Base-by-base conservation (phyloP, 2,113 vertebrate species). In the Macrotus californicus region DNA sequence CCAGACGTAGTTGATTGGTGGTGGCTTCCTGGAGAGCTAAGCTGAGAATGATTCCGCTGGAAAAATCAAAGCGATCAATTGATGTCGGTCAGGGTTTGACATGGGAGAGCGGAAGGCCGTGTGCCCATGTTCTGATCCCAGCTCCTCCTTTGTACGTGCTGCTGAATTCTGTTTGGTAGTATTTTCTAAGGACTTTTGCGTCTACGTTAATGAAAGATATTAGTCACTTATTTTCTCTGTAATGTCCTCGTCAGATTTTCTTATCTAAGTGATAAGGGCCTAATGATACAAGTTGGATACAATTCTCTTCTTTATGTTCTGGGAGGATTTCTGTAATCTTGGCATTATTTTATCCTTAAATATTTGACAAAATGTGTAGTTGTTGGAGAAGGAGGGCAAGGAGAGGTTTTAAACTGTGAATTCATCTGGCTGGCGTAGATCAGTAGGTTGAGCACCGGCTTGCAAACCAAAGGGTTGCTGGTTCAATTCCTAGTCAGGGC, bases 281-380 rank as follows among this genome's bases (percentile, higher is more conserved):
- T 77, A 73, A 90, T 34, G 41, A 93, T 54, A 87, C 31, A 29
- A 69, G 6, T 86, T 67, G 29, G 19, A 85, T 84, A 73, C 0
- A 87, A 87, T 72, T 80, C 24, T 80, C 48, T 76, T 70, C 29
- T 70, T 88, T 31, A n/a, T 77, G 54, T 96, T 91, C 75, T 76
- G 29, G 89, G 82, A 59, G 36, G 26, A 7, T 59, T 66, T 91
- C 6, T 87, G 15, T 87, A 48, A 67, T 46, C 50, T 34, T 77
- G 31, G 10, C 46, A 61, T 95, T 72, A 89, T 93, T 89, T 93
- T 66, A 34, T 72, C 34, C 52, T 94, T 92, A 69, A 94, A 46
- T 46, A 67, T 80, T 88, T 82, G 34, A 94, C 73, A 69, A 92
- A 81, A 87, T 36, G 52, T 36, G n/a, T 16, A 50, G 39, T 72